A percentile compares a stretch with the other conserved stretches of the same genome.
Conservation (phyloP, 2,888 invertebrate species). For the Plebejus anna region DNA sequence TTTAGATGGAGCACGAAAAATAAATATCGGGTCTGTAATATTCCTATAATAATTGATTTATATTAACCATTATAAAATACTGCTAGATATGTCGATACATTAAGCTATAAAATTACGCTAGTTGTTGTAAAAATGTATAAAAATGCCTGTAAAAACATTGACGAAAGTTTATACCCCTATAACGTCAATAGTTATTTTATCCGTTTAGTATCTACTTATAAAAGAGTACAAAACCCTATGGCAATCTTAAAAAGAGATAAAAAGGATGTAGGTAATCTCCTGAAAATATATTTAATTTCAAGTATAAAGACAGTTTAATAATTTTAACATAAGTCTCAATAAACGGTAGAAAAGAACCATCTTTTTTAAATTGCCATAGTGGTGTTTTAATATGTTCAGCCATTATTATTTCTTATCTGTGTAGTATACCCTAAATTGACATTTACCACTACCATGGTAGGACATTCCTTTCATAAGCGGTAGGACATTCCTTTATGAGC, state of each 20-base stretch:
- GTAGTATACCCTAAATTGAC: not conserved
- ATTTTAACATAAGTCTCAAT: not conserved
- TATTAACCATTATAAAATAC: conserved; percentile 11
- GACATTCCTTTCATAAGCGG: not conserved
- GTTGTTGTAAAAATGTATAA: conserved; percentile 21
- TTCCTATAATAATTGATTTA: conserved; percentile 8
- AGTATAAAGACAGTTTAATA: not conserved
- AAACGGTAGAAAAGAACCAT: not conserved
- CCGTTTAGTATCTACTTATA: not conserved
- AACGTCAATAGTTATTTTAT: not conserved
- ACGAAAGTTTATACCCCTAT: not conserved
- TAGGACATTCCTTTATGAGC: not conserved
- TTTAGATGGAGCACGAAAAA: not conserved
- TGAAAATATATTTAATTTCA: not conserved
- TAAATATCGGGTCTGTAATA: not conserved
- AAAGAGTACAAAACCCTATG: not conserved
- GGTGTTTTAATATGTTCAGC: not conserved
- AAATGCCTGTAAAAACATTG: conserved; percentile 24
- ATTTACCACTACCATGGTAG: not conserved
- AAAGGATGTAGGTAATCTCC: not conserved
- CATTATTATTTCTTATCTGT: not conserved
- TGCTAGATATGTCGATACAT: conserved; percentile 23
- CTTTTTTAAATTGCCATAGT: not conserved
- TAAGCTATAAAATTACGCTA: conserved; percentile 24
- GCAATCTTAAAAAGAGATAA: not conserved